These are phyloP conservation scores for Frankliniella intonsa DNA, from an alignment of 2,888 invertebrate species.

Conservation along the genomic window DNA sequence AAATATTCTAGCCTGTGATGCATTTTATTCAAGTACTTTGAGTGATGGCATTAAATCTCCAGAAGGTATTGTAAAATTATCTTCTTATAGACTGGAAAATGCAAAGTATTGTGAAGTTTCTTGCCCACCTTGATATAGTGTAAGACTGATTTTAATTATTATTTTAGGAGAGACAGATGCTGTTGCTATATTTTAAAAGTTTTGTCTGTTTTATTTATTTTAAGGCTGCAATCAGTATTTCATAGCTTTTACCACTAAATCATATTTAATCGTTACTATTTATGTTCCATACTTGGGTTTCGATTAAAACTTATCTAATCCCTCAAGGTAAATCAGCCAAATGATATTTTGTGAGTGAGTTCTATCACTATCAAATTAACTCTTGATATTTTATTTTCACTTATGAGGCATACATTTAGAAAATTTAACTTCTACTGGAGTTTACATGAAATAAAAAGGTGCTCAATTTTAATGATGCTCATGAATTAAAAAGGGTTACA, in stretches of 20 bases:
- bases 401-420: not conserved
- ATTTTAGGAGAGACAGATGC: not conserved
- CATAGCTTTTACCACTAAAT: not conserved
- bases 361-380: not conserved
- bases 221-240: slow-evolving; percentile 4
- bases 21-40: not conserved
- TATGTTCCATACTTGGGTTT: not conserved
- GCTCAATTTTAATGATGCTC: not conserved
- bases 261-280: not conserved
- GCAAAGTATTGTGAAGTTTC: not conserved
- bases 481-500: not conserved
- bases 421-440: not conserved
- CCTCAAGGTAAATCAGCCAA: not conserved
- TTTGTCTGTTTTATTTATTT: not conserved
- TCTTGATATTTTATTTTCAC: not conserved
- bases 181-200: not conserved
- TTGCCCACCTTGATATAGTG: not conserved
- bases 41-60: not conserved
- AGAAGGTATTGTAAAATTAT: not conserved
- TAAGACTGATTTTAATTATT: not conserved
- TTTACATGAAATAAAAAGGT: not conserved
- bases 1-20: not conserved
- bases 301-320: not conserved
- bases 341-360: not conserved
- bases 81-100: not conserved